phyloP scores from a whole-genome alignment of 2,888 invertebrate genomes.

The Agrochola litura region DNA sequence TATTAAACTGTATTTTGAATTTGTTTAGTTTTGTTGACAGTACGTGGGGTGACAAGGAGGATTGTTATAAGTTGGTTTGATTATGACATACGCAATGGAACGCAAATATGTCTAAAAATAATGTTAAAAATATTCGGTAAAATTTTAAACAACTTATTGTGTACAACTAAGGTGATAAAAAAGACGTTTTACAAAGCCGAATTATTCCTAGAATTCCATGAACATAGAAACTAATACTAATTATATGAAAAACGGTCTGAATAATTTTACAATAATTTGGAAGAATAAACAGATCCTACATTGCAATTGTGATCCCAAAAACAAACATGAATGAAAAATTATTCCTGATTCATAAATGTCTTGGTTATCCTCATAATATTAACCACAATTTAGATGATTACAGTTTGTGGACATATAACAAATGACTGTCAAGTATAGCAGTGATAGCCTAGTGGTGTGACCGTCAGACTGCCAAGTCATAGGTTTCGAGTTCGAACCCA shows the following conservation, averaged over 20 bases:
- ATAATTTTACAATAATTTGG: not conserved
- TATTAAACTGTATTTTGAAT: slow-evolving; percentile 21
- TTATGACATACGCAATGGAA: not conserved
- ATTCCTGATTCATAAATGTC: not conserved
- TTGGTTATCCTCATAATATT: not conserved
- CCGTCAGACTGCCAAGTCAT: too few species aligned
- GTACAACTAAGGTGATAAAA: too few species aligned
- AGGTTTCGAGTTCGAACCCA: too few species aligned
- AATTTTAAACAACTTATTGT: not conserved
- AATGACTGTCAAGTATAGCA: not conserved
- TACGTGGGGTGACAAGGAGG: not conserved
- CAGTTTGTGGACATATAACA: not conserved
- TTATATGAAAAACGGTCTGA: not conserved
- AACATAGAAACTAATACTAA: not conserved
- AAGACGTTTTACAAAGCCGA: not conserved
- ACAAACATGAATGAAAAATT: not conserved
- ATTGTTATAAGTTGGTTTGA: not conserved
- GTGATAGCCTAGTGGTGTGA: too few species aligned
- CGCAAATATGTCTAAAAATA: not conserved
- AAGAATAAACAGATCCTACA: not conserved
- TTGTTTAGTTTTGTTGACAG: not conserved
- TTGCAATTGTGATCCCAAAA: not conserved
- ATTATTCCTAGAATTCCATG: not conserved
- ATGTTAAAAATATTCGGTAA: not conserved
- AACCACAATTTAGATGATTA: not conserved